Evolutionary conservation across 1,140 invertebrate genomes (phyloP), one percentile per base, ranked within the genome.

Genomic region (Sarcophaga bullata): DNA sequence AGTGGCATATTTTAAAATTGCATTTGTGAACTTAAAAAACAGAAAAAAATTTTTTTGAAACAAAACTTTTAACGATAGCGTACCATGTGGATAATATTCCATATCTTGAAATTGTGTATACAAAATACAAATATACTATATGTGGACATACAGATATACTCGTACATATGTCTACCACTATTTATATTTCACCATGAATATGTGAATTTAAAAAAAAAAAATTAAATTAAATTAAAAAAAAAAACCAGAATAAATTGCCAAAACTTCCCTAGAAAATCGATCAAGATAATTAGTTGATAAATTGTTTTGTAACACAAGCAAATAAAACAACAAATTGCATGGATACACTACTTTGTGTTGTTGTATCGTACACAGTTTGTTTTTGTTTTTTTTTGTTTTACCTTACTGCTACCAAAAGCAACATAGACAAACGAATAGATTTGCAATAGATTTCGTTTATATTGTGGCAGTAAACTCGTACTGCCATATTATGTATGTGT

Each of bases 261-360:
- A 78, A 78, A 48, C 50, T 78, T 48, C 75, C 50, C 50, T 19
- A 48, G 50, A 68, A 73, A 78, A 78, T 78, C 75, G 75, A 78
- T 52, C 52, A 48, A 78, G 75, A 78, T 78, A 78, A 78, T 78
- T 78, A 78, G 75, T 78, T 78, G 49, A 78, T 78, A 78, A 78
- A 78, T 78, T 78, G 75, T 78, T 78, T 78, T 78, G 75, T 50
- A 78, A 78, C 25, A 50, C 48, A 78, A 78, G 48, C 49, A 68
- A 68, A 68, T 10, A 68, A n/a, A 37, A 37, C 25, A 37, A 4
- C 25, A 37, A n/a, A 68, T 52, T 52, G 50, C 50, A 37, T 37
- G 25, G 25, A 37, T 37, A 37, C 25, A 37, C 25, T 37, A 37
- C 25, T 37, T 37, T 37, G 25, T 37, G 25, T 37, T 37, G 25